phyloP scores from a whole-genome alignment of 2,113 vertebrate species.

The Channa argus region DNA sequence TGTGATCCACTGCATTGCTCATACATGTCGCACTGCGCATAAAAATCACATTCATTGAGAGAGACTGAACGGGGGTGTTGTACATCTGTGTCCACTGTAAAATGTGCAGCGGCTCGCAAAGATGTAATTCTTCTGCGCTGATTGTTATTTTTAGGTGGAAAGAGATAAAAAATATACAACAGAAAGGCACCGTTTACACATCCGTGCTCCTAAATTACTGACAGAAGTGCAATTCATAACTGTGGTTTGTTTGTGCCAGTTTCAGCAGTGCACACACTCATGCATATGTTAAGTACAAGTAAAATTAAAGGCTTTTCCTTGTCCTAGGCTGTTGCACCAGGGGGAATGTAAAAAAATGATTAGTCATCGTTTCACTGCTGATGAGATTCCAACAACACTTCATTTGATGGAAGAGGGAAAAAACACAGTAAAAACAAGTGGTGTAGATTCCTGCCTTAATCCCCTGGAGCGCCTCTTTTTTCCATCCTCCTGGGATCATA shows the following conservation, averaged over 20 bases:
- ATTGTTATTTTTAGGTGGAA: conserved; percentile 33
- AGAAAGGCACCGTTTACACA: conserved; percentile 23
- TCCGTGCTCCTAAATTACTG: conserved; percentile 25
- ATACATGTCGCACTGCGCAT: conserved; percentile 32
- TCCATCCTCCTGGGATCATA: conserved; percentile 26
- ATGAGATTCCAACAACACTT: conserved; percentile 66
- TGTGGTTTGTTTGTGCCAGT: conserved; percentile 21
- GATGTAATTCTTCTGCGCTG: conserved; percentile 20
- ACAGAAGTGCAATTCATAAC: conserved; percentile 35
- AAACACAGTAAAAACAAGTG: conserved; percentile 22
- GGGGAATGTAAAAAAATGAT: conserved; percentile 60
- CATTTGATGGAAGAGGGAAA: conserved; percentile 28
- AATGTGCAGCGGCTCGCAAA: conserved; percentile 12
- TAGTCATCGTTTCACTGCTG: conserved; percentile 65
- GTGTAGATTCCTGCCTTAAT: conserved; percentile 22
- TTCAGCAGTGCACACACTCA: conserved; percentile 28
- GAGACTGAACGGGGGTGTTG: conserved; percentile 23
- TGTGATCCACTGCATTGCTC: conserved; percentile 50
- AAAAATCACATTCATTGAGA: conserved; percentile 33
- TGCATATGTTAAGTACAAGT: conserved; percentile 41
- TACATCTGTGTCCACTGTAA: conserved; percentile 42
- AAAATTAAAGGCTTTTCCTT: conserved; percentile 48
- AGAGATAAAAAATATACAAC: neutral
- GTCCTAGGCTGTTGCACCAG: conserved; percentile 44
- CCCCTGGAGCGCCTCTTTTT: conserved; percentile 8